Conservation (phyloP, 2,888 invertebrate species). For the Drosophila recens region DNA sequence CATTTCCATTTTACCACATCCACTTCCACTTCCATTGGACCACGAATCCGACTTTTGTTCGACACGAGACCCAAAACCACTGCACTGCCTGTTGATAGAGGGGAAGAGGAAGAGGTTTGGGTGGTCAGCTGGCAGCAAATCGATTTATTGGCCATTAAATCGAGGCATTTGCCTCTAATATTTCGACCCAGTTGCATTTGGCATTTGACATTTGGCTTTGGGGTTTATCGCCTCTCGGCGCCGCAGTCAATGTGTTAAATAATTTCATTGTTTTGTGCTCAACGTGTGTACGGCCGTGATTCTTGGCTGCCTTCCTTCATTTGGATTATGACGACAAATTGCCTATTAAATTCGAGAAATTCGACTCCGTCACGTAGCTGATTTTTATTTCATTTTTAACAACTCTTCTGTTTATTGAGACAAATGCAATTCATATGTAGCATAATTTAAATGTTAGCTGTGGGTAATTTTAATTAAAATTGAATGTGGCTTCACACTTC, state of each 20-base stretch:
- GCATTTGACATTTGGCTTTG: slow-evolving; percentile 54
- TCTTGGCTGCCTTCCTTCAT: slow-evolving; percentile 40
- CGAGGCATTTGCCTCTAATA: slow-evolving; percentile 65
- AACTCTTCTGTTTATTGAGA: slow-evolving; percentile 32
- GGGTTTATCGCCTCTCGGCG: slow-evolving; percentile 25
- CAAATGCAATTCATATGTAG: slow-evolving; percentile 53
- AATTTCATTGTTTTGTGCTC: slow-evolving; percentile 64
- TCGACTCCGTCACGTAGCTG: slow-evolving; percentile 49
- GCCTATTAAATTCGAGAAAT: slow-evolving; percentile 64
- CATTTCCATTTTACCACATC: neutral
- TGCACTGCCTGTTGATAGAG: slow-evolving; percentile 48
- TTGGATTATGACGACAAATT: slow-evolving; percentile 62
- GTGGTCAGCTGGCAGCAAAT: slow-evolving; percentile 51
- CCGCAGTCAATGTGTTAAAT: slow-evolving; percentile 62
- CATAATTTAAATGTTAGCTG: slow-evolving; percentile 11
- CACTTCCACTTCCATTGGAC: slow-evolving; percentile 5
- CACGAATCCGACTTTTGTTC: slow-evolving; percentile 12
- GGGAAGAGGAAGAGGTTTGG: neutral
- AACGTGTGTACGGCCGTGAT: slow-evolving; percentile 46
- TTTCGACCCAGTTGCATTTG: slow-evolving; percentile 71
- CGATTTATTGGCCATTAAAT: slow-evolving; percentile 79
- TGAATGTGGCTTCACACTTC: slow-evolving; percentile 25
- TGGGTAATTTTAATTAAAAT: slow-evolving; percentile 19
- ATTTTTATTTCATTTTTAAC: slow-evolving; percentile 59
- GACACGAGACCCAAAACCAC: slow-evolving; percentile 14